A percentile compares a stretch with the other conserved stretches of the same genome.
Evolutionary conservation across 2,113 vertebrate species (phyloP).

Genomic region (Plectropomus leopardus): DNA sequence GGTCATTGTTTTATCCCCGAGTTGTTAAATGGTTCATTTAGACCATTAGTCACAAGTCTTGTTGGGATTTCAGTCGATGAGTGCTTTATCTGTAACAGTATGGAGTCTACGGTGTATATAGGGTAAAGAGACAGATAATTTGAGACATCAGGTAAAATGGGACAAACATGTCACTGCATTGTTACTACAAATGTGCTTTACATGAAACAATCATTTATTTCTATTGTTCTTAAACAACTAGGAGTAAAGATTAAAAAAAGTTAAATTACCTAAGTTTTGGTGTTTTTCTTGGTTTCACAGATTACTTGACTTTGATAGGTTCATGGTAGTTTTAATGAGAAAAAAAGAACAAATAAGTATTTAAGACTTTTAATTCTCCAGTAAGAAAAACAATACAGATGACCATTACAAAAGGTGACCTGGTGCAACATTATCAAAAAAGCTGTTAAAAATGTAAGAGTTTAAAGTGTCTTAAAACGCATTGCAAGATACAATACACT

Average conservation of each 20-base stretch:
- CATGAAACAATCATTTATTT: no score
- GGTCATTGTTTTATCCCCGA: neutral
- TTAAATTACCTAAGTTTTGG: no score
- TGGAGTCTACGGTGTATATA: neutral
- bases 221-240: no score
- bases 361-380: slow-evolving; percentile 30
- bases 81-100: neutral
- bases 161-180: no score
- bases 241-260: no score
- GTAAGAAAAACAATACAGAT: neutral
- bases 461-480: neutral
- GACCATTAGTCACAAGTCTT: neutral
- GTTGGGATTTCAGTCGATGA: neutral
- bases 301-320: no score
- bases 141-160: no score
- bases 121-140: no score
- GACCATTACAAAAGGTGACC: slow-evolving; percentile 14
- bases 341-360: neutral
- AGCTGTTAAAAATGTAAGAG: neutral
- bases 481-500: slow-evolving; percentile 3
- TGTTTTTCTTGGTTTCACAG: no score
- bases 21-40: neutral
- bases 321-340: no score
- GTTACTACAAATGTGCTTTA: no score
- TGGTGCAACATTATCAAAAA: slow-evolving; percentile 22